These are phyloP conservation scores for Petrosia ficiformis DNA, from an alignment of 37 sponge, comb jelly and placozoan species.

Conservation along the genomic window DNA sequence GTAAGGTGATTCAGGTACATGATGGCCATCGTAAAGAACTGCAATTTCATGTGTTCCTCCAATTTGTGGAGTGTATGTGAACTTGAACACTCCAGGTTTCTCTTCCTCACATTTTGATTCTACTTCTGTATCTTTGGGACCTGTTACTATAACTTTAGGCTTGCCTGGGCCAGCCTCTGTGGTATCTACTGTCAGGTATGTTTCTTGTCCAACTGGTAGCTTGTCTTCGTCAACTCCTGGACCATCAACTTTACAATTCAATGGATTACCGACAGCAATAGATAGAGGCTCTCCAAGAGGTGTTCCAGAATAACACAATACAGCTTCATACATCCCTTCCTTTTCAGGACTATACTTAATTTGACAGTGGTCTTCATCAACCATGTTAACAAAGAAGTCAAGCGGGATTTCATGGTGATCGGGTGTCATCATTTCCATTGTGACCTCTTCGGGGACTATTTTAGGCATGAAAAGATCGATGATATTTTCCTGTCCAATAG, in stretches of 20 bases:
- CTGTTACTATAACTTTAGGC: slow-evolving; percentile 19
- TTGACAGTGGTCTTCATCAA: slow-evolving; percentile 13
- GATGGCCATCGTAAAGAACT: slow-evolving; percentile 77
- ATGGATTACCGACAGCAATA: not conserved
- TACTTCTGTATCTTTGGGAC: slow-evolving; percentile 3
- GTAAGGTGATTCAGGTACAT: slow-evolving; percentile 82
- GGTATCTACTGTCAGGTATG: slow-evolving; percentile 82
- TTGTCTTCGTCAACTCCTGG: no score
- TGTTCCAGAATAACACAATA: not conserved
- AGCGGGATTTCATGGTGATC: not conserved
- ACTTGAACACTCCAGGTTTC: slow-evolving; percentile 44
- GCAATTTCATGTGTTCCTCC: slow-evolving; percentile 76
- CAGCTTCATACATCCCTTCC: not conserved
- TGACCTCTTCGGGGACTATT: slow-evolving; percentile 30
- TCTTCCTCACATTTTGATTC: slow-evolving; percentile 11
- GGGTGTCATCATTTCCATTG: slow-evolving; percentile 5
- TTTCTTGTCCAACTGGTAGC: no score
- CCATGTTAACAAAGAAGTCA: slow-evolving; percentile 1
- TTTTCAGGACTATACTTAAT: slow-evolving; percentile 33
- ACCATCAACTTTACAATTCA: not conserved
- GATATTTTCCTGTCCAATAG: slow-evolving; percentile 10
- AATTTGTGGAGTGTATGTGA: slow-evolving; percentile 61
- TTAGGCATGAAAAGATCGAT: slow-evolving; percentile 18
- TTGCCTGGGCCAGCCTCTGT: slow-evolving; percentile 79
- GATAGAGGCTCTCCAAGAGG: not conserved